phyloP scores from a whole-genome alignment of 2,888 invertebrate species.

The Criorhina ranunculi region DNA sequence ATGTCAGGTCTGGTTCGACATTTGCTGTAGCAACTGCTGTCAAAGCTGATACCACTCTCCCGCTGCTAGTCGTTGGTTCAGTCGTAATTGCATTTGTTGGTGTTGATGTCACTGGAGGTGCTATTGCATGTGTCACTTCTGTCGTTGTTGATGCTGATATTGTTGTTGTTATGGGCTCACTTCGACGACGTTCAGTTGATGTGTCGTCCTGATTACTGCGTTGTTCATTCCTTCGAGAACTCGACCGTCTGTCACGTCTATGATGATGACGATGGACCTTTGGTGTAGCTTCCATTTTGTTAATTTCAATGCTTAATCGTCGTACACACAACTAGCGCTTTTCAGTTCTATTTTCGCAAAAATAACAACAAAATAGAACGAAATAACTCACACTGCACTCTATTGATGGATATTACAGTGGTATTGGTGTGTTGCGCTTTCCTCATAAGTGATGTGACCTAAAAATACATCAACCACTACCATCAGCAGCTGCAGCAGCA shows the following conservation, averaged over 20 bases:
- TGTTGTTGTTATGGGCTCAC: conserved; percentile 69
- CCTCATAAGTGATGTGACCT: conserved; percentile 79
- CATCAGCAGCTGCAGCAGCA: conserved; percentile 47
- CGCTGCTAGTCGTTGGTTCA: conserved; percentile 78
- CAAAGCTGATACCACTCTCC: conserved; percentile 70
- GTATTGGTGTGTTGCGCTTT: conserved; percentile 75
- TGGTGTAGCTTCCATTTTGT: conserved; percentile 83
- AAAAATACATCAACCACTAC: conserved; percentile 71
- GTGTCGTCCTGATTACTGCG: conserved; percentile 79
- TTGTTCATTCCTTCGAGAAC: conserved; percentile 82
- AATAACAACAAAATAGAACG: conserved; percentile 69
- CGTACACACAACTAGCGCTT: conserved; percentile 32
- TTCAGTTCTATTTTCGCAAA: conserved; percentile 63
- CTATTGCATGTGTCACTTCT: conserved; percentile 46
- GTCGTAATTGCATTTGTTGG: conserved; percentile 48
- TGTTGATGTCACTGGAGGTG: conserved; percentile 76
- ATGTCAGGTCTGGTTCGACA: conserved; percentile 35
- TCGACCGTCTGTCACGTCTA: conserved; percentile 83
- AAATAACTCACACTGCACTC: conserved; percentile 53
- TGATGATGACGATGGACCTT: conserved; percentile 84
- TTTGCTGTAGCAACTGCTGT: conserved; percentile 63
- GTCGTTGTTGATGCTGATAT: conserved; percentile 56
- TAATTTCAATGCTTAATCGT: conserved; percentile 24
- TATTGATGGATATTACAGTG: conserved; percentile 32
- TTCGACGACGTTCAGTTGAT: conserved; percentile 77